These are phyloP conservation scores for Ceratina calcarata DNA, from an alignment of 1,140 invertebrate species.

Conservation along the genomic window DNA sequence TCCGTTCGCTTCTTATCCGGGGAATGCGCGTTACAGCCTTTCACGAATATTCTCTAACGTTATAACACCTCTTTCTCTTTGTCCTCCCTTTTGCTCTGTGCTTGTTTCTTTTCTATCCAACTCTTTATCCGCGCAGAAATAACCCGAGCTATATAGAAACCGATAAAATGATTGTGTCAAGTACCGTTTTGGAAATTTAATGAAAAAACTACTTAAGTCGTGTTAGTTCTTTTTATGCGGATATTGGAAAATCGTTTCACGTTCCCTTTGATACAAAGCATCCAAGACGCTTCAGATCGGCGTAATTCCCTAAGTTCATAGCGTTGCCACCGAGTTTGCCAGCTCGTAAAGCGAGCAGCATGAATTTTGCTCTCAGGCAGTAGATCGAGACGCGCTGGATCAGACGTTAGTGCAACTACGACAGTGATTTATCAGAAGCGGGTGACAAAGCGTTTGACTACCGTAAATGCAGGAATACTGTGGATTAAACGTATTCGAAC, in stretches of 20 bases:
- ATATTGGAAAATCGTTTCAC: background rate
- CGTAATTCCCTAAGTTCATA: background rate
- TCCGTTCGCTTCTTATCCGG: slow-evolving; percentile 46
- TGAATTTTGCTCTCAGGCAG: slow-evolving; percentile 20
- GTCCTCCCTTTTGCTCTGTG: background rate
- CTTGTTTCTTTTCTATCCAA: no score
- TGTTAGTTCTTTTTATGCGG: background rate
- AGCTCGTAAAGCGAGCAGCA: background rate
- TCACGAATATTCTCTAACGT: slow-evolving; percentile 37
- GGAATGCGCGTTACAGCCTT: slow-evolving; percentile 50
- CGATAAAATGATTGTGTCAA: slow-evolving; percentile 18
- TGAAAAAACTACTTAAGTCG: background rate
- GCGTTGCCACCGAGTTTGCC: background rate
- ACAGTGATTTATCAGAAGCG: slow-evolving; percentile 15
- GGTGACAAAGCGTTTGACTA: background rate
- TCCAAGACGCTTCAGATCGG: background rate
- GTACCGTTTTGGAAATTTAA: slow-evolving; percentile 3
- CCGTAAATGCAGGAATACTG: background rate
- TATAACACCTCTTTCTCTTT: slow-evolving; percentile 18
- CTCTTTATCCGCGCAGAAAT: slow-evolving; percentile 7
- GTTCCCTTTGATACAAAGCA: background rate
- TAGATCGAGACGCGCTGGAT: slow-evolving; percentile 13
- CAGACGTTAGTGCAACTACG: slow-evolving; percentile 1
- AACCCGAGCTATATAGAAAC: slow-evolving; percentile 29
- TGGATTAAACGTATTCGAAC: background rate